Evolutionary conservation across 2,888 invertebrate species (phyloP).

Genomic region (Sinhomidia bicolor): DNA sequence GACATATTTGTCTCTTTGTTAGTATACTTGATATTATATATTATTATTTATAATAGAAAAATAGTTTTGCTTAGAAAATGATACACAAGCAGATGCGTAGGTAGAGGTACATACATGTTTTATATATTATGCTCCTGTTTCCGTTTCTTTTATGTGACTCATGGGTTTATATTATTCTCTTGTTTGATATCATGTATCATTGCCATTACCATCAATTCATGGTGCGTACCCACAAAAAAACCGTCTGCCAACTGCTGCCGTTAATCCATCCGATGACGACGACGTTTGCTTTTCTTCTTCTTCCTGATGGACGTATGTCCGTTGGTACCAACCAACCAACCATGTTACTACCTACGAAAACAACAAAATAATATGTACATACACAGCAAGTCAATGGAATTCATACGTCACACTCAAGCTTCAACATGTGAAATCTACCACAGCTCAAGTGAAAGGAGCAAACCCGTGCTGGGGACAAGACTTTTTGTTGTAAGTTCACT

Average conservation of each 20-base stretch:
- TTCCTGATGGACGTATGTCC: constrained; percentile 17
- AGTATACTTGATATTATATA: neutral
- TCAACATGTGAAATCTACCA: constrained; percentile 99
- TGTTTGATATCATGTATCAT: constrained; percentile 28
- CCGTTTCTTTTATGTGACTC: constrained; percentile 22
- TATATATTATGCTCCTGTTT: neutral
- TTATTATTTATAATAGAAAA: neutral
- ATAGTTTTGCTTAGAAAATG: neutral
- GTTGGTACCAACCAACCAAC: too few relatives aligned
- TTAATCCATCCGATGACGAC: neutral
- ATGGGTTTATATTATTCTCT: constrained; percentile 42
- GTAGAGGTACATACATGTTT: neutral
- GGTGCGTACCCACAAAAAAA: constrained; percentile 6
- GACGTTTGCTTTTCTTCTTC: neutral
- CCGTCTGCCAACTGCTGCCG: neutral
- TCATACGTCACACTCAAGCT: constrained; percentile 98
- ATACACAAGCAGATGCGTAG: too few relatives aligned
- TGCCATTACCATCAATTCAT: constrained; percentile 34
- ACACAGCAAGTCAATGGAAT: constrained; percentile 93
- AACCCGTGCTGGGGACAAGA: constrained; percentile 99
- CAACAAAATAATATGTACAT: neutral
- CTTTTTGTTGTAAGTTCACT: constrained; percentile 96
- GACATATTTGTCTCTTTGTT: too few relatives aligned
- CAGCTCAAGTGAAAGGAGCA: constrained; percentile 97
- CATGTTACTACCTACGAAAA: neutral